Conservation (phyloP, 2,797 vertebrate genomes). For the Phyllotis vaccarum region DNA sequence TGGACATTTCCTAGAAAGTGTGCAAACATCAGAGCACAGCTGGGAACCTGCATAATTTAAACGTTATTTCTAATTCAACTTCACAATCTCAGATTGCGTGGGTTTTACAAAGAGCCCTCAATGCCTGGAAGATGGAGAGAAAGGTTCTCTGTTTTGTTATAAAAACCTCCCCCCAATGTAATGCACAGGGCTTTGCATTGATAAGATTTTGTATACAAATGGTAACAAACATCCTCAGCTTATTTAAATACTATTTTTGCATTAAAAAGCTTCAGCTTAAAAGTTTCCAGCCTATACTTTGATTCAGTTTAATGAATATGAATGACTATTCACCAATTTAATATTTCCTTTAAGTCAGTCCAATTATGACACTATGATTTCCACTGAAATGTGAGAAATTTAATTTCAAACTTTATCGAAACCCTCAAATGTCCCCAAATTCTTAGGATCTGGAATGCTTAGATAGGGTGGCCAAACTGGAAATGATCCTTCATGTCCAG, state of each 20-base stretch:
- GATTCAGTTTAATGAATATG: conserved; percentile 26
- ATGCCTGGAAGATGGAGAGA: not conserved
- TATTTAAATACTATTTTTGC: conserved; percentile 54
- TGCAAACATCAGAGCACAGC: conserved; percentile 80
- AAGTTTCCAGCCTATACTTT: conserved; percentile 8
- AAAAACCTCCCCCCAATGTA: not conserved
- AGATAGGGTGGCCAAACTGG: not conserved
- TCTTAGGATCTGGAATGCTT: not conserved
- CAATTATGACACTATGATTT: conserved; percentile 18
- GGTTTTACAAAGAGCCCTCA: conserved; percentile 61
- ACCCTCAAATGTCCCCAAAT: not conserved
- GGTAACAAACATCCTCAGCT: conserved; percentile 44
- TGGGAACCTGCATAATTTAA: conserved; percentile 80
- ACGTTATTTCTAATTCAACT: conserved; percentile 78
- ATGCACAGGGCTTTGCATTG: not conserved
- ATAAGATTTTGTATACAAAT: conserved; percentile 42
- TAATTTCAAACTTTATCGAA: not conserved
- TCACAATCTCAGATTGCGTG: conserved; percentile 68
- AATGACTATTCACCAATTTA: conserved; percentile 19
- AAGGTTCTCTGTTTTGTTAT: conserved; percentile 43
- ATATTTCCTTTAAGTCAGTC: conserved; percentile 55
- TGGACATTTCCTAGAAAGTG: conserved; percentile 83
- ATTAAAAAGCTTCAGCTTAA: conserved; percentile 42
- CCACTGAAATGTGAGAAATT: not conserved
- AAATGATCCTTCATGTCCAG: not conserved